Percentiles rank a stretch among this genome's conserved stretches.
Conservation (phyloP, 2,113 vertebrate species). For the Suricata suricatta region DNA sequence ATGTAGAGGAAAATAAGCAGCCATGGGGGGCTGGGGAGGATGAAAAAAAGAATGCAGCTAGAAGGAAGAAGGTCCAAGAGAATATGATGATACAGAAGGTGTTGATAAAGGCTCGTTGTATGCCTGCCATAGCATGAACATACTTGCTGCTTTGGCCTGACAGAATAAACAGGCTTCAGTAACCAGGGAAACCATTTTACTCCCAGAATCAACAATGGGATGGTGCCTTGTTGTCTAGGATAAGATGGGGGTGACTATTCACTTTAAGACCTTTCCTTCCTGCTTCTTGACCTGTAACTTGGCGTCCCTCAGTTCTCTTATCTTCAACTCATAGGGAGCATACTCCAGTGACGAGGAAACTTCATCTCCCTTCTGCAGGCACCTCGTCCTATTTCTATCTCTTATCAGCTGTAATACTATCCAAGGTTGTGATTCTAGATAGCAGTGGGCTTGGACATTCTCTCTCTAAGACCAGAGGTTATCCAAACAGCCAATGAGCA, state of each 20-base stretch:
- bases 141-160: conserved; percentile 23
- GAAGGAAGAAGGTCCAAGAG: neutral
- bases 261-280: conserved; percentile 58
- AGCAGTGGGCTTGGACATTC: neutral
- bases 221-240: conserved; percentile 66
- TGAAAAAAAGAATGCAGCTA: neutral
- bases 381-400: conserved; percentile 3
- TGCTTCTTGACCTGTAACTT: conserved; percentile 55
- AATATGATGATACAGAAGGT: neutral
- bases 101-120: neutral
- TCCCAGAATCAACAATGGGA: conserved; percentile 66
- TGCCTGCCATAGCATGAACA: neutral
- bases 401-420: conserved; percentile 54
- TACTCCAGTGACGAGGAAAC: conserved; percentile 23
- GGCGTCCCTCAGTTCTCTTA: conserved; percentile 52
- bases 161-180: conserved; percentile 39
- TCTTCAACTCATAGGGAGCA: conserved; percentile 31
- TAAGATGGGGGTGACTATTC: conserved; percentile 32
- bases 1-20: neutral
- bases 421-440: conserved; percentile 34
- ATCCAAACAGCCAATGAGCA: conserved; percentile 54
- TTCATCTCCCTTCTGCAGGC: neutral
- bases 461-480: conserved; percentile 35
- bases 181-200: conserved; percentile 57
- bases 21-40: neutral